phyloP scores from a whole-genome alignment of 2,888 invertebrate species.

The Amphipyra berbera region DNA sequence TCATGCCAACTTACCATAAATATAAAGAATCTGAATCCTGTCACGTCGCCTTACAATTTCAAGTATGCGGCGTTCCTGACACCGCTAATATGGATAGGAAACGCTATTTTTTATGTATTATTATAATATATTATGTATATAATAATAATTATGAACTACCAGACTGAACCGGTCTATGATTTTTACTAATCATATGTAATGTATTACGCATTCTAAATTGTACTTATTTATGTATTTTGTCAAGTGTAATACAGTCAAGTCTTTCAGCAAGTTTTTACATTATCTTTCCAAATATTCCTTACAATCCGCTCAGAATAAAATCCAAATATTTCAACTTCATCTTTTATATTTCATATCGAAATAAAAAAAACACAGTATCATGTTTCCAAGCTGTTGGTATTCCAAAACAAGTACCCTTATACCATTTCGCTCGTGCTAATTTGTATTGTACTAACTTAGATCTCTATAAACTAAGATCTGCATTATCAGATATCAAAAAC shows the following conservation, averaged over 20 bases:
- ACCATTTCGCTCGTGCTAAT: no score
- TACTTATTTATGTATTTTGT: constrained; percentile 50
- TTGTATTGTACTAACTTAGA: no score
- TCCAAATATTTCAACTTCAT: not conserved
- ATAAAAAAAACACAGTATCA: no score
- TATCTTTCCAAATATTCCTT: constrained; percentile 19
- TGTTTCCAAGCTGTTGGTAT: no score
- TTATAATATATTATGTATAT: constrained; percentile 49
- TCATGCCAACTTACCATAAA: no score
- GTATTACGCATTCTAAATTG: constrained; percentile 38
- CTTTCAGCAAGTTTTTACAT: constrained; percentile 13
- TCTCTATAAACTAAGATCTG: no score
- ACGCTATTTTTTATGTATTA: constrained; percentile 56
- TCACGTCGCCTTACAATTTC: constrained; percentile 45
- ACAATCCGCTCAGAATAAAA: not conserved
- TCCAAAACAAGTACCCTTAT: no score
- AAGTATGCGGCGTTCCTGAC: constrained; percentile 53
- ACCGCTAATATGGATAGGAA: constrained; percentile 47
- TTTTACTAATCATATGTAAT: constrained; percentile 47
- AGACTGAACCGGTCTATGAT: constrained; percentile 68
- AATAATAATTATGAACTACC: constrained; percentile 55
- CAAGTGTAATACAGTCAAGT: constrained; percentile 38
- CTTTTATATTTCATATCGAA: not conserved
- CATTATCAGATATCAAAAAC: no score
- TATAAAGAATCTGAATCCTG: not conserved